Percentiles rank a stretch among this genome's conserved stretches.
Evolutionary conservation across 2,113 vertebrate species (phyloP).

Genomic region (Dinomys branickii): DNA sequence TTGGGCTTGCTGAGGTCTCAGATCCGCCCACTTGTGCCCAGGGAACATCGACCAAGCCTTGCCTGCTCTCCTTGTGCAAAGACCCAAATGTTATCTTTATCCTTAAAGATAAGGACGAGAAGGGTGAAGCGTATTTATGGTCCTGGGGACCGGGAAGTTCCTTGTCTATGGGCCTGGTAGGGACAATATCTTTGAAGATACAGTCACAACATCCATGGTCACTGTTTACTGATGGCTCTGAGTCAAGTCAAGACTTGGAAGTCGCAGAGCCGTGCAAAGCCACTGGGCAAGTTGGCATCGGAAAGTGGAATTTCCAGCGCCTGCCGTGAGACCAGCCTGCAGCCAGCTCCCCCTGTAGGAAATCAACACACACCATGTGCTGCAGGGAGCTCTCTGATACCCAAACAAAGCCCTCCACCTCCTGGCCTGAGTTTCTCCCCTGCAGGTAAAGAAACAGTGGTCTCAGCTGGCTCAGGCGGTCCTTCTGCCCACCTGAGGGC

Average conservation of each 20-base stretch:
- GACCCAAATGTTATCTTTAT: neutral
- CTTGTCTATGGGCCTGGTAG: neutral
- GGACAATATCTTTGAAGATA: neutral
- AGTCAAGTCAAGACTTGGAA: neutral
- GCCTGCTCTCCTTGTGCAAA: neutral
- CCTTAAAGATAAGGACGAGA: neutral
- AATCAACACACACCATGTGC: neutral
- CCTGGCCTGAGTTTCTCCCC: neutral
- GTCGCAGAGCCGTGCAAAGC: neutral
- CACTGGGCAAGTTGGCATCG: neutral
- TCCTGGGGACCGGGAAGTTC: neutral
- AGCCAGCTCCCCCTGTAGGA: neutral
- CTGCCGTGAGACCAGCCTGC: neutral
- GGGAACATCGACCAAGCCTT: neutral
- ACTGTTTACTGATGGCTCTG: neutral
- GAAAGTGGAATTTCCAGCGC: neutral
- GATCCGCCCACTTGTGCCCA: neutral
- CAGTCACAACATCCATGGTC: neutral
- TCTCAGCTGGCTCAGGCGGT: neutral
- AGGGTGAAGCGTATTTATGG: neutral
- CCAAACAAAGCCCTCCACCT: neutral
- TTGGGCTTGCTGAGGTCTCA: rapidly evolving
- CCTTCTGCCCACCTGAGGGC: neutral
- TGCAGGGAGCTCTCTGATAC: neutral
- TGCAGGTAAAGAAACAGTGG: neutral